Percentiles rank a stretch among this genome's conserved stretches.
Evolutionary conservation across 2,113 vertebrate species (phyloP).

Genomic region (Cryptomyrus ogoouensis): DNA sequence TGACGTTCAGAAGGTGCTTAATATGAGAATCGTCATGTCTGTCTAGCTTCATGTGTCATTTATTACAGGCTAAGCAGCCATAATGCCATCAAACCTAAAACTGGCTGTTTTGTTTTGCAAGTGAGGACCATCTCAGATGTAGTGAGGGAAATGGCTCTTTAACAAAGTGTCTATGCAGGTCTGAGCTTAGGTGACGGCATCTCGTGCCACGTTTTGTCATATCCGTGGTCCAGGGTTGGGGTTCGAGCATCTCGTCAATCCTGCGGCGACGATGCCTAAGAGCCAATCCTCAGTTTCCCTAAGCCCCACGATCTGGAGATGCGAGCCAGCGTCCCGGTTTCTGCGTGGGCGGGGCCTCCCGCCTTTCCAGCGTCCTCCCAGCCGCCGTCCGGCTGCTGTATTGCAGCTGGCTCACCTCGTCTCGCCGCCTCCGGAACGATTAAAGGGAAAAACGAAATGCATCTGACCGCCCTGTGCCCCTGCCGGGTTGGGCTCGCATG

Average conservation of each 20-base stretch:
- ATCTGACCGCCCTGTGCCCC: neutral
- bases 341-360: neutral
- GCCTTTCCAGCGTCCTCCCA: neutral
- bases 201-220: neutral
- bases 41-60: neutral
- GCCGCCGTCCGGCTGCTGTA: neutral
- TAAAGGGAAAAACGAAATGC: neutral
- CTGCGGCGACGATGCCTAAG: neutral
- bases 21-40: neutral
- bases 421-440: neutral
- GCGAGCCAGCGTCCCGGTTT: conserved; percentile 1
- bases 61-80: neutral
- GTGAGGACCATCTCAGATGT: neutral
- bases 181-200: neutral
- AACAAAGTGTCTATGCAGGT: neutral
- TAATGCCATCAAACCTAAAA: neutral
- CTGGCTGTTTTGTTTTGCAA: neutral
- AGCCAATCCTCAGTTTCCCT: conserved; percentile 49
- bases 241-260: neutral
- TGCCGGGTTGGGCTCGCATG: conserved; percentile 65
- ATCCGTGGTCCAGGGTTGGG: neutral
- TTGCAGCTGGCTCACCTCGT: neutral
- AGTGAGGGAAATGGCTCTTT: neutral
- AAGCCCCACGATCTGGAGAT: conserved; percentile 40
- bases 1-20: neutral